These are phyloP conservation scores for Molossus alvarezi DNA, from an alignment of 2,797 vertebrate genomes.

Conservation along the genomic window DNA sequence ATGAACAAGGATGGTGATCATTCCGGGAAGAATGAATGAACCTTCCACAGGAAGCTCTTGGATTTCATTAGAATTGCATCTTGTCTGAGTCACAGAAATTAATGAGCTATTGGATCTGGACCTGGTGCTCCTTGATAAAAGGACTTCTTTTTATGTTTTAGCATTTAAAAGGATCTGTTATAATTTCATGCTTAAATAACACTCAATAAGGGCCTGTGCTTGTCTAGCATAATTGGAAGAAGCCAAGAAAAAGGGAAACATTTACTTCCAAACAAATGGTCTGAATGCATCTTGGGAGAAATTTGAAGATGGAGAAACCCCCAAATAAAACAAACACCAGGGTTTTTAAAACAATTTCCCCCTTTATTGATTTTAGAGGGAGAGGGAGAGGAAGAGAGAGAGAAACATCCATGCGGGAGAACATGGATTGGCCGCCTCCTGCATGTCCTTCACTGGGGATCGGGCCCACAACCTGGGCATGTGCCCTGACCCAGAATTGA, in stretches of 20 bases:
- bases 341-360: no score
- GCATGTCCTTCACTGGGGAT: no score
- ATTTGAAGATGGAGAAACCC: conserved; percentile 70
- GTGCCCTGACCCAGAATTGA: no score
- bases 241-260: conserved; percentile 81
- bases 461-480: no score
- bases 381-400: no score
- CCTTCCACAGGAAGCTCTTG: background rate
- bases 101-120: conserved; percentile 88
- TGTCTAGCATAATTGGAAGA: conserved; percentile 90
- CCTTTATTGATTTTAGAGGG: no score
- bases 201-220: conserved; percentile 90
- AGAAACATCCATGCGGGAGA: no score
- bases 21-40: conserved; percentile 45
- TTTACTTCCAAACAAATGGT: conserved; percentile 86
- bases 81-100: conserved; percentile 85
- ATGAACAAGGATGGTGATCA: conserved; percentile 25
- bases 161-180: conserved; percentile 91
- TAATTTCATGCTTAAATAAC: conserved; percentile 93
- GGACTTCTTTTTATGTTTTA: conserved; percentile 91
- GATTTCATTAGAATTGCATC: conserved; percentile 80
- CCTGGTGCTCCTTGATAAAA: conserved; percentile 88
- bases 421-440: no score
- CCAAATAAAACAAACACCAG: conserved; percentile 59
- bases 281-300: conserved; percentile 82